Percentiles rank a stretch among this genome's conserved stretches.
Conservation (phyloP, 2,797 vertebrate species). For the Ctenochaetus hawaiiensis region DNA sequence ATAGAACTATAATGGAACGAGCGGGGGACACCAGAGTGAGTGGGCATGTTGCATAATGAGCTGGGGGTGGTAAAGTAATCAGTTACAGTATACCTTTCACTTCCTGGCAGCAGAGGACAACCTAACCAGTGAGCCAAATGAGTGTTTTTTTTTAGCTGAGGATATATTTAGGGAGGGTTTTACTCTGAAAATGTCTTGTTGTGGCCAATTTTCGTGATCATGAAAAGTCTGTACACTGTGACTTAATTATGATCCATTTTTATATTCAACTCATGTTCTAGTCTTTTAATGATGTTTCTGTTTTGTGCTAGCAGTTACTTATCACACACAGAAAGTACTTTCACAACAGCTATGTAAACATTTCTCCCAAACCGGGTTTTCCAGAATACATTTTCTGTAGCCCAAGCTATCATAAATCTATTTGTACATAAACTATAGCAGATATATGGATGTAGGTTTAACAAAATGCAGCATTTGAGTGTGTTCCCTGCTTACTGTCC, state of each 20-base stretch:
- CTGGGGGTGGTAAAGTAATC: slow-evolving; percentile 52
- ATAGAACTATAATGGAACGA: slow-evolving; percentile 54
- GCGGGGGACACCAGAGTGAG: slow-evolving; percentile 43
- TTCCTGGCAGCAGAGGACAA: slow-evolving; percentile 33
- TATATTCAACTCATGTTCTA: slow-evolving; percentile 4
- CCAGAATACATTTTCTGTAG: not conserved
- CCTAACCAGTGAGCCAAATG: slow-evolving; percentile 36
- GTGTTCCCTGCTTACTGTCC: not conserved
- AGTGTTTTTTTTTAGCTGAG: slow-evolving; percentile 16
- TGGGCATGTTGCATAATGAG: slow-evolving; percentile 66
- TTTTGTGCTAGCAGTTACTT: not conserved
- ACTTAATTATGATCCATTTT: slow-evolving; percentile 45
- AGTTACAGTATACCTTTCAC: slow-evolving; percentile 44
- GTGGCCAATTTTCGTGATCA: slow-evolving; percentile 16
- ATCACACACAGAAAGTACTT: not conserved
- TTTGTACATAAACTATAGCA: not conserved
- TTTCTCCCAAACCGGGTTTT: slow-evolving; percentile 7
- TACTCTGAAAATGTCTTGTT: slow-evolving; percentile 25
- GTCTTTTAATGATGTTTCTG: slow-evolving; percentile 32
- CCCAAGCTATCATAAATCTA: not conserved
- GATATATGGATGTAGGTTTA: not conserved
- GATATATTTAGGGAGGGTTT: slow-evolving; percentile 34
- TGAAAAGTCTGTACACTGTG: slow-evolving; percentile 8
- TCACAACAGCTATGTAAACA: not conserved
- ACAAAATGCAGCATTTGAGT: slow-evolving; percentile 6